Evolutionary conservation across 2,888 invertebrate genomes (phyloP), one percentile per base, ranked within the genome.

Genomic region (Phengaris alcon): DNA sequence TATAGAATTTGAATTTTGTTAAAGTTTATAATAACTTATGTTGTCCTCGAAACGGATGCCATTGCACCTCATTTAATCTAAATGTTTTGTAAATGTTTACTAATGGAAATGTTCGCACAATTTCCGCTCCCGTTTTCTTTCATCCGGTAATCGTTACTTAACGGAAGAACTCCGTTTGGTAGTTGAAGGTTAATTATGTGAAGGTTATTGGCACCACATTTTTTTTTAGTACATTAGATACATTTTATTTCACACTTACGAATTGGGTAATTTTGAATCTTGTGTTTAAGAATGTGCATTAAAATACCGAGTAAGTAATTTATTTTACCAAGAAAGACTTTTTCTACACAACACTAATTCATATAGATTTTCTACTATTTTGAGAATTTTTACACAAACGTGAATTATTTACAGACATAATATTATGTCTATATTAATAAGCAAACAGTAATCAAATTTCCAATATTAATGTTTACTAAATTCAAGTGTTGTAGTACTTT

Each of bases 121-220:
- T 64, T 35, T 64, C 64, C 64, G 64, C 64, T 64, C 64, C 64
- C 12, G 35, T 64, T 64, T 35, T 64, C 35, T 64, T 9, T 64
- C 64, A 64, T 44, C 64, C 64, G 64, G 64, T 13, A 64, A 13
- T 6, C 64, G 6, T 22, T 22, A 59, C 22, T 22, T 59, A 64
- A 9, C 12, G 35, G 8, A 15, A 15, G 55, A 48, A 48, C 52
- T 52, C 52, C 52, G 52, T 52, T 9, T 52, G 52, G 8, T 57
- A 57, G 15, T 15, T 57, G 35, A 64, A 64, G 64, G 35, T 64
- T 44, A 64, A 44, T 64, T 44, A 44, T 64, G 64, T 44, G 64
- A 64, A 64, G 64, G 64, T 44, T 64, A 13, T 12, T 44, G 13
- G 1, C 12, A 64, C 22, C 5, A 22, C 10, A 64, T 35, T 35